Base-by-base conservation (phyloP, 1,140 invertebrate species). In the Theocolax elegans region DNA sequence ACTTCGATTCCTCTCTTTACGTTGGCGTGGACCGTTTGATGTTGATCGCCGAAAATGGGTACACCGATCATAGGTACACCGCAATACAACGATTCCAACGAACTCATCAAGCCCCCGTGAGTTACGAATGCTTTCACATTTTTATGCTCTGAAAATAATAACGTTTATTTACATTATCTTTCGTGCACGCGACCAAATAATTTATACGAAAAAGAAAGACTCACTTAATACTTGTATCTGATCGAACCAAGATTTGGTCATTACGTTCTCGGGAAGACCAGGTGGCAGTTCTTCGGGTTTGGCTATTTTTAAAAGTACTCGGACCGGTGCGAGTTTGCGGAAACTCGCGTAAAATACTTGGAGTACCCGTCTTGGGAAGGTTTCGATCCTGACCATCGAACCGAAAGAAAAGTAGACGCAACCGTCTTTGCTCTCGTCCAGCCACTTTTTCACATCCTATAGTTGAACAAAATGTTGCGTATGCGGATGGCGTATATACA, bases 351-450 rank as follows among this genome's bases (percentile, higher is more conserved):
- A 80, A 51, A 81, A 75, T 15, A 66, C 66, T 0, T 72, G 49
- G 19, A 79, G 53, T 1, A 63, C 74, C 49, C 67, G 12, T 48
- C 79, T 76, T 59, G 78, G 72, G 75, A 85, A 67, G 78, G 87
- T 79, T 89, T 90, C 87, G 81, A 91, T 86, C 88, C 90, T 89
- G 83, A 90, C 82, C 80, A 90, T 88, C 8, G 91, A 91, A 17
- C 93, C 93, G 77, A 93, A 89, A 73, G 90, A 91, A 68, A 94
- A 90, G 69, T 91, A 91, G 58, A 94, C 87, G 6, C 92, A 89
- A 1, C 92, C 92, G 69, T 91, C 79, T 70, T 88, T 83, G 31
- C 91, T 89, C 69, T 88, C 89, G 71, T 92, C 89, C 17, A 93
- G 80, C 80, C 90, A 90, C 66, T 90, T 88, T 76, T 90, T 84